Percentiles rank a stretch among this genome's conserved stretches.
These are phyloP conservation scores for Enteromius trimaculatus DNA, from an alignment of 2,797 vertebrate species.

Conservation along the genomic window DNA sequence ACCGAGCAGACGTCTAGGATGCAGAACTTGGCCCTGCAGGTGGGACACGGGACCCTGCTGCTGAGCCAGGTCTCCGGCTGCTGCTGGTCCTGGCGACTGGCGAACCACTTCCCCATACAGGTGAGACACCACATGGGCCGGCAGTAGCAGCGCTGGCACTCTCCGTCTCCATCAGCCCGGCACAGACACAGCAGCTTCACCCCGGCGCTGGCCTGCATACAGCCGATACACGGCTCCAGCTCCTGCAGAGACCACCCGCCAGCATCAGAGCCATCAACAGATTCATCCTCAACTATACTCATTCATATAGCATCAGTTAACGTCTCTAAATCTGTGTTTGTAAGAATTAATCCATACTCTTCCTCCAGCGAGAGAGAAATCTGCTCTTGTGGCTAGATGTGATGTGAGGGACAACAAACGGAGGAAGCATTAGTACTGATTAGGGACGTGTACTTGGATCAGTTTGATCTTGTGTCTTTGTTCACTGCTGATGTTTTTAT, in stretches of 20 bases:
- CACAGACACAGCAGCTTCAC: constrained; percentile 90
- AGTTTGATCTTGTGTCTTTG: too few species aligned
- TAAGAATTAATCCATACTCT: too few species aligned
- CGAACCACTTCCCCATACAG: constrained; percentile 96
- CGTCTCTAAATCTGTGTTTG: too few species aligned
- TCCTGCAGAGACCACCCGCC: constrained; percentile 75
- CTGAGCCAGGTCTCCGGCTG: constrained; percentile 93
- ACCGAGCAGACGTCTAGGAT: constrained; percentile 89
- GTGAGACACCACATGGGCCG: constrained; percentile 97
- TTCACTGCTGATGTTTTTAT: too few species aligned
- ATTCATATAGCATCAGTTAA: too few species aligned
- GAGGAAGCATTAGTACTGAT: too few species aligned
- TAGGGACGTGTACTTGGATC: too few species aligned
- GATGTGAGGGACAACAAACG: too few species aligned
- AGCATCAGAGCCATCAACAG: too few species aligned
- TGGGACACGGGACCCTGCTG: constrained; percentile 92
- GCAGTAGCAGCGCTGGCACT: constrained; percentile 91
- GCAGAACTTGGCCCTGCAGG: constrained; percentile 91
- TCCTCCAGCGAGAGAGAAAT: too few species aligned
- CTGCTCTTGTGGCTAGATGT: too few species aligned
- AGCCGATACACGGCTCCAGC: constrained; percentile 90
- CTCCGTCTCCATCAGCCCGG: constrained; percentile 74
- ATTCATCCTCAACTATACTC: too few species aligned
- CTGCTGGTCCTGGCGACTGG: constrained; percentile 93
- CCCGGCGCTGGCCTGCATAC: constrained; percentile 87